A percentile compares a stretch with the other conserved stretches of the same genome.
Conservation (phyloP, 1,140 invertebrate genomes). For the Drosophila malerkotliana region DNA sequence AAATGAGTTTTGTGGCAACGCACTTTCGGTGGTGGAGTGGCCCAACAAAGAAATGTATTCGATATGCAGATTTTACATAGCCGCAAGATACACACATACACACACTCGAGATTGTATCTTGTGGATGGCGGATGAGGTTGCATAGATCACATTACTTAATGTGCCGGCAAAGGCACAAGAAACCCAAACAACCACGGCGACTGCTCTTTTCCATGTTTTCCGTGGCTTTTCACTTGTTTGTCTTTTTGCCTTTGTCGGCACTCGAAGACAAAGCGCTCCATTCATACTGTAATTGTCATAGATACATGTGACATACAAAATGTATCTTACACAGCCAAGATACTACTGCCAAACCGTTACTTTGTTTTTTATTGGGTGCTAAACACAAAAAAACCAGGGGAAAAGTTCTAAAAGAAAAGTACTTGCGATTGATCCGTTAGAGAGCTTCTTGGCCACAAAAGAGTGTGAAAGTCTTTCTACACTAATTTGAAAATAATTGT, state of each 20-base stretch:
- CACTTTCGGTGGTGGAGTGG: constrained; percentile 38
- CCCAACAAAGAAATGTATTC: constrained; percentile 69
- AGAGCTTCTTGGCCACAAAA: constrained; percentile 1
- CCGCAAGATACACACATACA: constrained; percentile 48
- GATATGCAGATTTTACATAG: constrained; percentile 74
- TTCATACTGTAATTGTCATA: constrained; percentile 71
- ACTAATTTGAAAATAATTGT: not conserved
- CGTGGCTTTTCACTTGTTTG: constrained; percentile 73
- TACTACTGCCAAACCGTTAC: constrained; percentile 24
- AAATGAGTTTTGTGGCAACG: constrained; percentile 61
- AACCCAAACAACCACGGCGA: constrained; percentile 6
- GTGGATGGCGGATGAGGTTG: constrained; percentile 52
- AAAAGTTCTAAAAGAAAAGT: constrained; percentile 24
- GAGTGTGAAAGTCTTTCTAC: not conserved
- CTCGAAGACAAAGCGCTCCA: constrained; percentile 63
- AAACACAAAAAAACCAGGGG: not conserved
- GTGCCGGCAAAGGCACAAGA: constrained; percentile 42
- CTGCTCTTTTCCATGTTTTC: constrained; percentile 56
- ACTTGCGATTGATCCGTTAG: constrained; percentile 7
- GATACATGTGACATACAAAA: constrained; percentile 66
- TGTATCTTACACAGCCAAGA: constrained; percentile 49
- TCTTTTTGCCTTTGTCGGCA: constrained; percentile 24
- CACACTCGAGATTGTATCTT: constrained; percentile 34
- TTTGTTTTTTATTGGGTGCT: constrained; percentile 31
- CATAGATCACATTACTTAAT: constrained; percentile 80